Percentiles rank a stretch among this genome's conserved stretches.
phyloP scores from a whole-genome alignment of 2,113 vertebrate species.

The Calyptomena viridis region DNA sequence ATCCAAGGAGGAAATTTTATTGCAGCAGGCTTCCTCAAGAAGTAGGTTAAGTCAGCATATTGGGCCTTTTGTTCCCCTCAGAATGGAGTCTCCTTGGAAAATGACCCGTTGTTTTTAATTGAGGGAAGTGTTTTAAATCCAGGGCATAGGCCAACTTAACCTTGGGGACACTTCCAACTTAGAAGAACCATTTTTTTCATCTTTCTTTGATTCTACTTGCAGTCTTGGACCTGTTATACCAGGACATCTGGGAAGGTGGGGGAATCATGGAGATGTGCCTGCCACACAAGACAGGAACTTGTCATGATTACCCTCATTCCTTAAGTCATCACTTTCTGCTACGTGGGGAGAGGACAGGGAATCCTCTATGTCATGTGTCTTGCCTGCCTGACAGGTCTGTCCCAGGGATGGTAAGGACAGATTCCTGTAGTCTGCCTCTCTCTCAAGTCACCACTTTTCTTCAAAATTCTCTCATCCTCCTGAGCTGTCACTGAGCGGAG shows the following conservation, averaged over 20 bases:
- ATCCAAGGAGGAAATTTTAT: background rate
- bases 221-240: background rate
- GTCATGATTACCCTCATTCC: background rate
- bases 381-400: background rate
- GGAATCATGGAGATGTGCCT: background rate
- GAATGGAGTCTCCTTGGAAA: background rate
- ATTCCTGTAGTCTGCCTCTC: background rate
- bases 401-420: background rate
- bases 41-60: fast-evolving
- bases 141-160: background rate
- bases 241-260: background rate
- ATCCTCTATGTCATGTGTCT: background rate
- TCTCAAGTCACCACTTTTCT: background rate
- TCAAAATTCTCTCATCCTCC: background rate
- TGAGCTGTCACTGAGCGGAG: fast-evolving
- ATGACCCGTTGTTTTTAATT: background rate
- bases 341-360: background rate
- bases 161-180: background rate
- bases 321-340: background rate
- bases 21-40: background rate
- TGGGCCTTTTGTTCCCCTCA: background rate
- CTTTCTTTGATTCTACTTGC: background rate
- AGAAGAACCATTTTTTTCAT: background rate
- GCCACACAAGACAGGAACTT: background rate
- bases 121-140: background rate